A percentile compares a stretch with the other conserved stretches of the same genome.
Evolutionary conservation across 2,797 vertebrate species (phyloP).

Genomic region (Hippoglossus hippoglossus): DNA sequence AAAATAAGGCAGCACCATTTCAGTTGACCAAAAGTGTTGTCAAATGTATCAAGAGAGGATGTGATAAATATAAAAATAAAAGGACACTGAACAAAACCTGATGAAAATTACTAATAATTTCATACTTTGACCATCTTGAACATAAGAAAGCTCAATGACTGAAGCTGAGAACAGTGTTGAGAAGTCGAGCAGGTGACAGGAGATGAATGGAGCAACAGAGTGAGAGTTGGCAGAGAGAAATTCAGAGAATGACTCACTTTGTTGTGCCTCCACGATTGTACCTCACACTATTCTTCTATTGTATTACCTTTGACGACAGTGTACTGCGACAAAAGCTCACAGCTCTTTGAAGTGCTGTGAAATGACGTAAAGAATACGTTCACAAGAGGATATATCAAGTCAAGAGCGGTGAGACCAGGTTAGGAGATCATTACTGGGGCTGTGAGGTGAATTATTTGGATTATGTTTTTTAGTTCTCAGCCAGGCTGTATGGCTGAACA

Average conservation of each 20-base stretch:
- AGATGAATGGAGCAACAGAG: conserved; percentile 23
- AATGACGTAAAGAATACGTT: conserved; percentile 36
- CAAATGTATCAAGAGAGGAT: background rate
- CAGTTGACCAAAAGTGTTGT: background rate
- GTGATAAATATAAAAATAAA: background rate
- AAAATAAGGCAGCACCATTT: background rate
- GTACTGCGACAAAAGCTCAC: background rate
- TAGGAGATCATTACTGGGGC: conserved; percentile 19
- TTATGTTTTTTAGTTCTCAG: background rate
- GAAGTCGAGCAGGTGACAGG: conserved; percentile 13
- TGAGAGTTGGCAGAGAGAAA: conserved; percentile 32
- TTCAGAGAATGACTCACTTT: conserved; percentile 38
- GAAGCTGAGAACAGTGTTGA: background rate
- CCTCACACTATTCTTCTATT: conserved; percentile 22
- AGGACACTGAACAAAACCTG: background rate
- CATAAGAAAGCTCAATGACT: background rate
- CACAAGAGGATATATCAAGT: conserved; percentile 40
- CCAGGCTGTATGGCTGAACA: conserved; percentile 1
- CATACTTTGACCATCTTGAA: conserved; percentile 2
- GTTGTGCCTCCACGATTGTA: conserved; percentile 14
- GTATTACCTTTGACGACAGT: conserved; percentile 40
- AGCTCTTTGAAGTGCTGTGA: conserved; percentile 50
- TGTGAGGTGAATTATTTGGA: conserved; percentile 16
- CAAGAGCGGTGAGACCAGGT: conserved; percentile 19
- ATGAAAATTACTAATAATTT: background rate